Conservation (phyloP, 2,113 vertebrate species). For the Oenanthe melanoleuca region DNA sequence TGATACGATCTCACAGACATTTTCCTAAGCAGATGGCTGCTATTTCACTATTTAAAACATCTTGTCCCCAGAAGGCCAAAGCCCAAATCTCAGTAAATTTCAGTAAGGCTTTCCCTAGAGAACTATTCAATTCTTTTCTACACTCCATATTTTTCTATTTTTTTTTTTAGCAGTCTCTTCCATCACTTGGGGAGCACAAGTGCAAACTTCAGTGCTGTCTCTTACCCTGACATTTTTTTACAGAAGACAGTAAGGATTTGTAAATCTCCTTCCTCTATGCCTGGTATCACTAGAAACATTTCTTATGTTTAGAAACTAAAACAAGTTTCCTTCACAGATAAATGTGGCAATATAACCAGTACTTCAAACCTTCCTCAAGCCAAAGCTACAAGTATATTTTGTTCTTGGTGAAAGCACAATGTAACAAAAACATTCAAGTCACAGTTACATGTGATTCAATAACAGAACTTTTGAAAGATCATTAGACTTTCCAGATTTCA, state of each 20-base stretch:
- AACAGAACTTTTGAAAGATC: not conserved
- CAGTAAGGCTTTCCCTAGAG: not conserved
- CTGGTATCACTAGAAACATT: not conserved
- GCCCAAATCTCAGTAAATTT: not conserved
- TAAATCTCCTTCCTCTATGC: not conserved
- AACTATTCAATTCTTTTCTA: not conserved
- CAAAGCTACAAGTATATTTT: not conserved
- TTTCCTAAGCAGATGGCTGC: slow-evolving; percentile 26
- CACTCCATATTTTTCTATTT: not conserved
- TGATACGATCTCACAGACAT: not conserved
- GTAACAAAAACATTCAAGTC: not conserved
- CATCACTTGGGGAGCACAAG: not conserved
- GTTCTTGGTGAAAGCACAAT: not conserved
- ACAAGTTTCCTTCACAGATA: not conserved
- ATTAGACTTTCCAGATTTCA: not conserved
- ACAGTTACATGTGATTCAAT: not conserved
- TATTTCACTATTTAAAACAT: slow-evolving; percentile 15
- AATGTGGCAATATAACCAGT: not conserved
- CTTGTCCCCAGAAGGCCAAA: slow-evolving; percentile 17
- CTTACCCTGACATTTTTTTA: not conserved
- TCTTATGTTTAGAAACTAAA: not conserved
- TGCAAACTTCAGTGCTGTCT: not conserved
- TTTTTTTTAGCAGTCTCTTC: not conserved
- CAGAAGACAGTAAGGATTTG: not conserved
- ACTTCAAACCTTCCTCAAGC: not conserved